phyloP scores from a whole-genome alignment of 2,113 vertebrate species.

The Strix uralensis region DNA sequence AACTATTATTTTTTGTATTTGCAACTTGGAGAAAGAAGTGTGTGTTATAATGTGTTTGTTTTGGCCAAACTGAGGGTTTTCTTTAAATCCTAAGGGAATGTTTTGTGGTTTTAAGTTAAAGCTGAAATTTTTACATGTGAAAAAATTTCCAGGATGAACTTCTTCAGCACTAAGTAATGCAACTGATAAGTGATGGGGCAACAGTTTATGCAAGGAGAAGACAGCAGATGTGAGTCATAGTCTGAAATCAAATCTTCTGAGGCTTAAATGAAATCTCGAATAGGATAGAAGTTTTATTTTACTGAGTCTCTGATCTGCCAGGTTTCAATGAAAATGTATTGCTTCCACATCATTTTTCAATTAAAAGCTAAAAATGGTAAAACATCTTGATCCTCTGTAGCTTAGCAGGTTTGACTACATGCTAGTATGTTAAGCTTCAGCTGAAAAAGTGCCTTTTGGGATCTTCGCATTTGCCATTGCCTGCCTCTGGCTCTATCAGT shows the following conservation, averaged over 20 bases:
- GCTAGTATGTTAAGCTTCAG: not conserved
- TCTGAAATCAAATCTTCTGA: not conserved
- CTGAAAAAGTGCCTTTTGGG: not conserved
- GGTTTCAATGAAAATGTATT: not conserved
- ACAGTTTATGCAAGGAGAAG: not conserved
- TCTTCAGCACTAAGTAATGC: not conserved
- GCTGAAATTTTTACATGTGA: not conserved
- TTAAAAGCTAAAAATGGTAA: not conserved
- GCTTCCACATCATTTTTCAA: not conserved
- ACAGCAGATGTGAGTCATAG: not conserved
- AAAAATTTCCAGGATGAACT: not conserved
- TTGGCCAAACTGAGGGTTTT: not conserved
- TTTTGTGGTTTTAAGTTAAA: not conserved
- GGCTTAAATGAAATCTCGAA: not conserved
- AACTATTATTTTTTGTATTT: not conserved
- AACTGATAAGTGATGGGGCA: not conserved
- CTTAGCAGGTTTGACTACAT: not conserved
- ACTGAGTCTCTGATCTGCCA: not conserved
- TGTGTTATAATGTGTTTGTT: not conserved
- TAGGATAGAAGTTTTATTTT: not conserved
- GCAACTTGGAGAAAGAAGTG: not conserved
- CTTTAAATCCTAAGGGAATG: not conserved
- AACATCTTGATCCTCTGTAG: not conserved
- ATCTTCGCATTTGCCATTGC: not conserved
- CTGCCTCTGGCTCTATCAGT: not conserved